Evolutionary conservation across 2,888 invertebrate species (phyloP).

Genomic region (Sinelater perroti): DNA sequence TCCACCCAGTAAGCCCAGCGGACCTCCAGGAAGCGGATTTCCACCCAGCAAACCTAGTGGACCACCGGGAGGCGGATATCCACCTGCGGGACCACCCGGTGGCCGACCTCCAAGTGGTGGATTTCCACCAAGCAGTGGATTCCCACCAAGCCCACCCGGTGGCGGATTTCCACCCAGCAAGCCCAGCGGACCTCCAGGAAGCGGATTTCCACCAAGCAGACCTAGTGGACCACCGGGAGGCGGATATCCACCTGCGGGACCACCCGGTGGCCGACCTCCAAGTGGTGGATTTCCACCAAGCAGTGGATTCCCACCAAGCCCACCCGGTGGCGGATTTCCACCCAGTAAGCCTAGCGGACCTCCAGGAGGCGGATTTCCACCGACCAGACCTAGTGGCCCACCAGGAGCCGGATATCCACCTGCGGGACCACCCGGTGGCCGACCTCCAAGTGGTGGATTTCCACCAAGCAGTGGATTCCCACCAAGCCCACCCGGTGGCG

Average conservation of each 20-base stretch:
- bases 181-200: constrained; percentile 5
- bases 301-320: constrained; percentile 28
- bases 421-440: not conserved
- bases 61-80: constrained; percentile 4
- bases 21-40: constrained; percentile 7
- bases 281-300: not conserved
- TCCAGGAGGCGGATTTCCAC: too few relatives aligned
- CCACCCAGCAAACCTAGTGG: constrained; percentile 5
- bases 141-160: constrained; percentile 18
- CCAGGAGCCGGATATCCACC: constrained; percentile 11
- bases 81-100: constrained; percentile 21
- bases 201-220: constrained; percentile 3
- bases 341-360: too few relatives aligned
- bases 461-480: constrained; percentile 18
- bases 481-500: constrained; percentile 16
- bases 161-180: not conserved
- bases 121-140: constrained; percentile 19
- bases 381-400: constrained; percentile 24
- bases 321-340: not conserved
- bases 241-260: not conserved
- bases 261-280: not conserved
- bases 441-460: constrained; percentile 12
- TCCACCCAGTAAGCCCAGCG: not conserved
- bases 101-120: constrained; percentile 6
- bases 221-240: not conserved